phyloP scores from a whole-genome alignment of 1,140 invertebrate genomes.

The Macrocentrus cingulum region DNA sequence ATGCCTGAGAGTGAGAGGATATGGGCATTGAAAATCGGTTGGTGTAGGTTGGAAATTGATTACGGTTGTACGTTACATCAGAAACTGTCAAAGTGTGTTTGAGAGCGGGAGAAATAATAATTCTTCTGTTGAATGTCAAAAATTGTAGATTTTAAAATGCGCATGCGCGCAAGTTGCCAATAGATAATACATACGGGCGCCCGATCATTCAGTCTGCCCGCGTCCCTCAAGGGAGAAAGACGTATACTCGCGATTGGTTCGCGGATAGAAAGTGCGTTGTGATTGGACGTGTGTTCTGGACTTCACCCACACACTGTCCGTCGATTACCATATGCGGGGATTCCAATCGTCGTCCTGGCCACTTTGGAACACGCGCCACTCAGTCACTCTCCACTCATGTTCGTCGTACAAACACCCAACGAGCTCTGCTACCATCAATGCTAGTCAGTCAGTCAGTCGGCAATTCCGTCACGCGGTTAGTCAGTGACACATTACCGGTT shows the following conservation, averaged over 20 bases:
- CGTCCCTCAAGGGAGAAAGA: not conserved
- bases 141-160: slow-evolving; percentile 15
- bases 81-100: too few relatives aligned
- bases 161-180: not conserved
- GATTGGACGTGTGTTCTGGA: slow-evolving; percentile 38
- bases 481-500: slow-evolving; percentile 27
- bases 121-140: too few relatives aligned
- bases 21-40: too few relatives aligned
- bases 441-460: slow-evolving; percentile 34
- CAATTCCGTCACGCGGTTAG: slow-evolving; percentile 29
- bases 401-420: slow-evolving; percentile 32
- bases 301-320: slow-evolving; percentile 47
- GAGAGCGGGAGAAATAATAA: too few relatives aligned
- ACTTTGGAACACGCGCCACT: slow-evolving; percentile 22
- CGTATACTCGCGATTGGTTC: slow-evolving; percentile 1
- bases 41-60: too few relatives aligned
- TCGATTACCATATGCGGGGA: slow-evolving; percentile 53
- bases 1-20: too few relatives aligned
- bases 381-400: slow-evolving; percentile 38
- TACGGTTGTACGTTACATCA: too few relatives aligned
- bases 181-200: not conserved
- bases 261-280: slow-evolving; percentile 6
- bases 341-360: slow-evolving; percentile 38
- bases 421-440: too few relatives aligned
- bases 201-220: not conserved